These are phyloP conservation scores for Platysteira castanea DNA, from an alignment of 2,113 vertebrate genomes.

Conservation along the genomic window DNA sequence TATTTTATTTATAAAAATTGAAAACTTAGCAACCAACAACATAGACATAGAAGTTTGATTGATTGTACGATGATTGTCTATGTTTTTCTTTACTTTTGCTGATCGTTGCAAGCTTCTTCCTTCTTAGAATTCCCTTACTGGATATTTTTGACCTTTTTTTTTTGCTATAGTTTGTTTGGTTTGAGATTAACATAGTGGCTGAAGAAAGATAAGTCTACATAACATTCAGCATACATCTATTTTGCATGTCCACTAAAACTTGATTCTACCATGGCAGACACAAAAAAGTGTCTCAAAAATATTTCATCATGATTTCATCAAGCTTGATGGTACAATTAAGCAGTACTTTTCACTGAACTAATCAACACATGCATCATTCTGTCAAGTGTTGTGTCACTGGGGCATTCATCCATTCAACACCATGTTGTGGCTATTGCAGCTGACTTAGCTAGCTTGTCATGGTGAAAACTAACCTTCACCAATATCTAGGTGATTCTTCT, in stretches of 20 bases:
- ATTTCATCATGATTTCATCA: neutral
- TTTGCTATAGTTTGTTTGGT: neutral
- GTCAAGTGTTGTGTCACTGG: neutral
- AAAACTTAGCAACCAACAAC: slow-evolving; percentile 61
- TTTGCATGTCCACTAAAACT: neutral
- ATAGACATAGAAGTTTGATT: neutral
- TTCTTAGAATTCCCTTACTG: neutral
- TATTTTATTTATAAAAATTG: slow-evolving; percentile 67
- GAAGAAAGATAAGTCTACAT: neutral
- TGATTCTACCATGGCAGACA: neutral
- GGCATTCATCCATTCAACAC: neutral
- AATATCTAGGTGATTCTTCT: neutral
- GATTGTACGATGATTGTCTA: neutral
- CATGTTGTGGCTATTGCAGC: neutral
- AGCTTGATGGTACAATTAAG: neutral
- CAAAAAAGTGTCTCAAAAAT: neutral
- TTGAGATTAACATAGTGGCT: neutral
- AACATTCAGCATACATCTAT: neutral
- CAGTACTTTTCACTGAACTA: neutral
- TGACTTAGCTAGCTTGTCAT: neutral
- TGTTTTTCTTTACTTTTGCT: neutral
- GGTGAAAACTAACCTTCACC: neutral
- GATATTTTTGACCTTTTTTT: neutral
- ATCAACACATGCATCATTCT: neutral
- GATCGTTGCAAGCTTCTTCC: neutral